Evolutionary conservation across 1,140 invertebrate genomes (phyloP).

Genomic region (Drosophila pachea): DNA sequence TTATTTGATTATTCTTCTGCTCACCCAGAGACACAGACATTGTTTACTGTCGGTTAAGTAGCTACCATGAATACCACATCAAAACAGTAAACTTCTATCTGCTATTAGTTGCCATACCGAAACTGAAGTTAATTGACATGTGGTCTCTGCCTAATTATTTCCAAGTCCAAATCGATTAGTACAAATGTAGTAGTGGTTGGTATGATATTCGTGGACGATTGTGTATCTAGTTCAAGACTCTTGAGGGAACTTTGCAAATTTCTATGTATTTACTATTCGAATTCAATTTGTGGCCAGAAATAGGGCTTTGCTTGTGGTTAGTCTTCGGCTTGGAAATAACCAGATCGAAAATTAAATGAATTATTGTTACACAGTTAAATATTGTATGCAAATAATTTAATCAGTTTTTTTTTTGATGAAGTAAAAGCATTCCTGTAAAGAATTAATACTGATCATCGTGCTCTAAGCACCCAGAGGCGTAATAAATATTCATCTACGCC

Average conservation of each 20-base stretch:
- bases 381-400: background rate
- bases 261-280: background rate
- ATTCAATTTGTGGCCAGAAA: too few species aligned
- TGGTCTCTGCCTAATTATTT: constrained; percentile 8
- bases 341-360: background rate
- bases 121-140: constrained; percentile 9
- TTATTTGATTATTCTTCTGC: constrained; percentile 63
- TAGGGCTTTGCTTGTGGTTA: too few species aligned
- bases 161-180: constrained; percentile 12
- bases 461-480: too few species aligned
- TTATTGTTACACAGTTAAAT: background rate
- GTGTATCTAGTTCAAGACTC: background rate
- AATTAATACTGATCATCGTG: too few species aligned
- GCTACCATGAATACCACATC: background rate
- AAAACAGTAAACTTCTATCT: constrained; percentile 3
- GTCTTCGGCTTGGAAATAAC: background rate
- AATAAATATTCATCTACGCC: background rate
- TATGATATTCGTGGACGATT: background rate
- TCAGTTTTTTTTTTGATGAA: too few species aligned
- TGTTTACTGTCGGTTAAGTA: constrained; percentile 37
- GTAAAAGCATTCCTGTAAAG: too few species aligned
- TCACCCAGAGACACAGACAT: constrained; percentile 18
- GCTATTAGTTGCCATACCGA: constrained; percentile 8
- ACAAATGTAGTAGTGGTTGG: background rate
- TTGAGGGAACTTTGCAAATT: background rate